phyloP scores from a whole-genome alignment of 2,797 vertebrate genomes.

The Enteromius radiatus region DNA sequence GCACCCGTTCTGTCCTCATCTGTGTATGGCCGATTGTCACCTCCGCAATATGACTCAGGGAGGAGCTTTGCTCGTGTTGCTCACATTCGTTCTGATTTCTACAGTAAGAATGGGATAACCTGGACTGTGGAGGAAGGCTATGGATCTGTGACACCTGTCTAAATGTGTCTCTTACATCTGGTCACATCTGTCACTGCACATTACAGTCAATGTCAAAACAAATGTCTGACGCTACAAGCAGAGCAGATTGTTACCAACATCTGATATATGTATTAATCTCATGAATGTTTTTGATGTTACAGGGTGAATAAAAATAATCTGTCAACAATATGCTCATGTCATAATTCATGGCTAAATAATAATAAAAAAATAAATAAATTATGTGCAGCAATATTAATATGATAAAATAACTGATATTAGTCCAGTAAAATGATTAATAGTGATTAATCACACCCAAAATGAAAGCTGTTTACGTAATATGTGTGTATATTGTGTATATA shows the following conservation, averaged over 20 bases:
- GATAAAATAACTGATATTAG: neutral
- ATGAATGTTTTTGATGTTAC: neutral
- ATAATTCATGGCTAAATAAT: neutral
- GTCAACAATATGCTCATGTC: neutral
- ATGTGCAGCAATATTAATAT: neutral
- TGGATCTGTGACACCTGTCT: conserved; percentile 73
- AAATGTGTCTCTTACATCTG: conserved; percentile 51
- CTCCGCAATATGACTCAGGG: conserved; percentile 61
- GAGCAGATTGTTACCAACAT: neutral
- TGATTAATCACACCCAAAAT: no score
- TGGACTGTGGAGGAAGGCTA: conserved; percentile 74
- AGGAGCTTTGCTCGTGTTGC: conserved; percentile 67
- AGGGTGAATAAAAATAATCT: neutral
- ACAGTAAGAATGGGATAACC: conserved; percentile 78
- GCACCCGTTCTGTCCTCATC: conserved; percentile 81
- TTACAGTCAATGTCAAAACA: neutral
- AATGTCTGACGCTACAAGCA: neutral
- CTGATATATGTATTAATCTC: neutral
- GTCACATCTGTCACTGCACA: neutral
- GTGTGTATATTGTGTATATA: no score
- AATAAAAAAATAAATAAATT: neutral
- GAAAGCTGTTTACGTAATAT: neutral
- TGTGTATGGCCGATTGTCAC: conserved; percentile 76
- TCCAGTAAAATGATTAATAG: no score
- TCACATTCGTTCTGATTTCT: conserved; percentile 77